phyloP scores from a whole-genome alignment of 2,888 invertebrate species.

The Aleiodes testaceus region DNA sequence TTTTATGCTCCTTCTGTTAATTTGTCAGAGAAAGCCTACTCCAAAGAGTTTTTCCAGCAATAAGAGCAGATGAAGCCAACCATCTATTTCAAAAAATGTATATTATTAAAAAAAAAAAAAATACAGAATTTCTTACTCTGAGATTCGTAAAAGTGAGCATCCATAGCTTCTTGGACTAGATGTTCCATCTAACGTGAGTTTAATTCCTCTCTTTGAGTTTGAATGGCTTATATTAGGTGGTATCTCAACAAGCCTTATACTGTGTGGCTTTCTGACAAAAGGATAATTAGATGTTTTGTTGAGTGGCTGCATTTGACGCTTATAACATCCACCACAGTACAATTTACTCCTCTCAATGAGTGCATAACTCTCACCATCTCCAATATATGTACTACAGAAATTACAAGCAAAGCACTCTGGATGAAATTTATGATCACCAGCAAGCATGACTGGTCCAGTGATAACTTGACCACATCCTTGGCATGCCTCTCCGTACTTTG shows the following conservation, averaged over 20 bases:
- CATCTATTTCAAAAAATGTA: neutral
- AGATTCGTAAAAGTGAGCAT: slow-evolving; percentile 78
- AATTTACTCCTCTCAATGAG: slow-evolving; percentile 91
- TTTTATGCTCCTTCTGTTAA: neutral
- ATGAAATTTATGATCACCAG: slow-evolving; percentile 95
- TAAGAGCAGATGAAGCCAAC: too few species aligned
- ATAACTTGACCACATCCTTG: slow-evolving; percentile 90
- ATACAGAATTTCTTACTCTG: slow-evolving; percentile 76
- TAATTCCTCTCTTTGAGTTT: slow-evolving; percentile 78
- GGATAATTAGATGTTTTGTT: slow-evolving; percentile 76
- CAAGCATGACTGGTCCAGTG: slow-evolving; percentile 95
- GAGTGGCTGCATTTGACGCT: slow-evolving; percentile 80
- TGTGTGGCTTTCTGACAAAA: slow-evolving; percentile 79
- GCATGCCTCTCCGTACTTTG: slow-evolving; percentile 90
- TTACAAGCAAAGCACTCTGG: slow-evolving; percentile 95
- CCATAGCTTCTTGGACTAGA: slow-evolving; percentile 74
- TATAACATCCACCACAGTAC: slow-evolving; percentile 89
- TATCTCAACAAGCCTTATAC: slow-evolving; percentile 88
- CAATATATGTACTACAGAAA: slow-evolving; percentile 87
- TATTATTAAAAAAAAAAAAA: slow-evolving; percentile 24
- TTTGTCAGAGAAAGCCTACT: neutral
- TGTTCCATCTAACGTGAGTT: slow-evolving; percentile 77
- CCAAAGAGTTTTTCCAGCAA: neutral
- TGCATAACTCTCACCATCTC: slow-evolving; percentile 94
- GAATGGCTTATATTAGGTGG: slow-evolving; percentile 76